phyloP scores from a whole-genome alignment of 2,797 vertebrate species.

The Lindbergichthys nudifrons region DNA sequence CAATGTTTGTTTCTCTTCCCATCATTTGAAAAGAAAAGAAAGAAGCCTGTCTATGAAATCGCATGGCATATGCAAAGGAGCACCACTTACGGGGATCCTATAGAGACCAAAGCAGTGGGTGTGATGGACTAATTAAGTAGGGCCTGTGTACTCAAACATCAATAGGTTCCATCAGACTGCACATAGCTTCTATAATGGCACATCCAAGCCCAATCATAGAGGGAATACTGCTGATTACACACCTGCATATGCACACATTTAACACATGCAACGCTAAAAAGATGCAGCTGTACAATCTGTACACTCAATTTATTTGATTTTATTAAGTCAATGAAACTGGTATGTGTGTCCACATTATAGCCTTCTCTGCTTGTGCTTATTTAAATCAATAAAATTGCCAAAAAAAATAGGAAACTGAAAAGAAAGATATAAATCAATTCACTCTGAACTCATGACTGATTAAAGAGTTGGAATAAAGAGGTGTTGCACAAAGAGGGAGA shows the following conservation, averaged over 20 bases:
- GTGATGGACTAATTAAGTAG: constrained; percentile 83
- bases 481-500: constrained; percentile 53
- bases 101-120: constrained; percentile 83
- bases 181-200: constrained; percentile 79
- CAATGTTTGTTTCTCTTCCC: constrained; percentile 46
- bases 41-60: constrained; percentile 54
- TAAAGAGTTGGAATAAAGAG: constrained; percentile 77
- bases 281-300: constrained; percentile 1
- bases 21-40: constrained; percentile 45
- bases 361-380: constrained; percentile 16
- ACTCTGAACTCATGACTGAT: constrained; percentile 88
- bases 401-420: constrained; percentile 24
- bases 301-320: not conserved
- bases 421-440: constrained; percentile 54
- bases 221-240: constrained; percentile 77
- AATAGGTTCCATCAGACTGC: constrained; percentile 84
- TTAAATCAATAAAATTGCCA: constrained; percentile 32
- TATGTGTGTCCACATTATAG: not conserved
- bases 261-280: constrained; percentile 28
- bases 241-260: constrained; percentile 62
- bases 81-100: constrained; percentile 72
- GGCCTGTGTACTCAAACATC: constrained; percentile 81
- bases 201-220: constrained; percentile 71
- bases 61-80: constrained; percentile 76
- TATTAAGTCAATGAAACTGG: not conserved